Base-by-base conservation (phyloP, 2,888 invertebrate species). In the Corbicula japonica region DNA sequence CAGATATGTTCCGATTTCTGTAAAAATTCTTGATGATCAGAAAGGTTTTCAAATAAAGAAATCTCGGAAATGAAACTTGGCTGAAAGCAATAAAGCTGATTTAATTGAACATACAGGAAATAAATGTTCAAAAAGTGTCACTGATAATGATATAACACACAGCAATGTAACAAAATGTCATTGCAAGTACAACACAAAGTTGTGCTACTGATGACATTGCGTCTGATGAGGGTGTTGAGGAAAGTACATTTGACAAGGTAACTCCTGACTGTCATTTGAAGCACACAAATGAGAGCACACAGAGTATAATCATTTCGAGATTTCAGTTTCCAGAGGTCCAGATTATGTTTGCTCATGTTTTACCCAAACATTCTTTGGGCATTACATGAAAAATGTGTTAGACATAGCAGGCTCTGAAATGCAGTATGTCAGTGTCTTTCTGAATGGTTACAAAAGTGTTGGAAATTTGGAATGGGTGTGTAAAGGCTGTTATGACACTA, bases 281-380 rank as follows among this genome's bases (percentile, higher is more conserved):
- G n/a, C n/a, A n/a, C n/a, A n/a, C n/a, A n/a, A n/a, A n/a, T n/a
- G n/a, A n/a, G 15, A 12, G 2, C 26, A 26, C n/a, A 15, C 1
- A 10, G 5, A 15, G 5, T 34, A 5, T 5, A 10, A 28, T 48
- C 6, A 50, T 52, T 35, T 3, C 8, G 6, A 68, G 0, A 68
- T 32, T 4, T 32, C 56, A 28, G 68, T 68, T 10, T 41, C 54
- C 44, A 3, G 1, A 2, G 56, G 68, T 38, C 68, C 68, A 41
- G 68, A 56, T 21, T 56, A 28, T 68, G 68, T 68, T 6, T 68
- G 68, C 44, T 68, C 68, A 15, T 68, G 68, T 56, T 68, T 54
- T 56, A 56, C 68, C n/a, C 68, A 56, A 56, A 68, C 68, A n/a
- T 18, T 68, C 56, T 68, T 56, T 23, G 30, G 21, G 41, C 44